Conservation (phyloP, 2,797 vertebrate genomes). For the Streptopelia turtur region DNA sequence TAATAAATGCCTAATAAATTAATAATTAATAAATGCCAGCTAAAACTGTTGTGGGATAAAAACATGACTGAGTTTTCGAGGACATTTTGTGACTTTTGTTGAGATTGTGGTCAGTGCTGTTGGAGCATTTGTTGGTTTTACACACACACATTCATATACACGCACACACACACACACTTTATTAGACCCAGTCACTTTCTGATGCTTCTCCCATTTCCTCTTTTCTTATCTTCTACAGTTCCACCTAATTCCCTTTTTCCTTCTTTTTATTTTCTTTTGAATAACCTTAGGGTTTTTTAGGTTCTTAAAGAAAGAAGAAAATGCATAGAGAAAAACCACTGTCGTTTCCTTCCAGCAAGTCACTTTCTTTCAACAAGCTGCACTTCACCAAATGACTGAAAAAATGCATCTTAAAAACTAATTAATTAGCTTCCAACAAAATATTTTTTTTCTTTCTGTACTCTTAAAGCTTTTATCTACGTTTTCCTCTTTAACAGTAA, state of each 20-base stretch:
- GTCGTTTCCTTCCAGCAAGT: background rate
- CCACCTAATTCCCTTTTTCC: background rate
- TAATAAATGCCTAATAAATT: background rate
- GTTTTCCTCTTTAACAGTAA: background rate
- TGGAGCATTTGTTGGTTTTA: background rate
- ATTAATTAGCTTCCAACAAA: constrained; percentile 22
- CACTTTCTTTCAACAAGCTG: background rate
- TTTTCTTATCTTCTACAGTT: background rate
- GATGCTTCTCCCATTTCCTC: background rate
- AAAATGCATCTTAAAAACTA: background rate
- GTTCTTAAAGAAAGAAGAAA: background rate
- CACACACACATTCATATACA: background rate
- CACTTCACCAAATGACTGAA: background rate
- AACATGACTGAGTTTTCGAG: background rate
- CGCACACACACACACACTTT: too few relatives aligned
- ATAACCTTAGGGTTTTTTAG: background rate
- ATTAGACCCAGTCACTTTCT: background rate
- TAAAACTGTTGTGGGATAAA: background rate
- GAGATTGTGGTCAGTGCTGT: background rate
- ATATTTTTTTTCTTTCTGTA: background rate
- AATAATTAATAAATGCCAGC: background rate
- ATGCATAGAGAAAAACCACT: background rate
- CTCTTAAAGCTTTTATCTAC: background rate
- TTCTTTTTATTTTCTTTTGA: background rate
- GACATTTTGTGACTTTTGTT: background rate